Evolutionary conservation across 2,113 vertebrate species (phyloP).

Genomic region (Macaca nemestrina): DNA sequence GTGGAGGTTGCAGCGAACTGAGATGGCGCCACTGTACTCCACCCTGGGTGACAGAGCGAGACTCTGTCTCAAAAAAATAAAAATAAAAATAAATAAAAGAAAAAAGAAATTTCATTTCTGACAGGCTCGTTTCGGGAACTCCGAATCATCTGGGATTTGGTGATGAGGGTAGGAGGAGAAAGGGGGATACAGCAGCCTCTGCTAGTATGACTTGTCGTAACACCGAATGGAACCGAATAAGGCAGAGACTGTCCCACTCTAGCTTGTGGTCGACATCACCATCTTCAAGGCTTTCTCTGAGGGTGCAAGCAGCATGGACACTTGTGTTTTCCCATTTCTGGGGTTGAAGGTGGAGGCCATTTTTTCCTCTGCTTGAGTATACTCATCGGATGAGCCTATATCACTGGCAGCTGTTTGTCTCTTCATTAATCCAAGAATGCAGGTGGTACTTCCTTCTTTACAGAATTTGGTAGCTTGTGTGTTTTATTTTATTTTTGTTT

Average conservation of each 20-base stretch:
- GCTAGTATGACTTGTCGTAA: neutral
- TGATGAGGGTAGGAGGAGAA: neutral
- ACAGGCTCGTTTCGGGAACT: conserved; percentile 9
- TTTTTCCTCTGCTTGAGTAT: neutral
- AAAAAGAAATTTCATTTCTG: neutral
- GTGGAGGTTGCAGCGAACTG: too few species aligned
- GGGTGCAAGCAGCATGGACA: neutral
- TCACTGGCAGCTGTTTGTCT: neutral
- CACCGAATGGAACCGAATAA: neutral
- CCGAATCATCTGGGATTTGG: conserved; percentile 8
- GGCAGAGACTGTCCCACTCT: neutral
- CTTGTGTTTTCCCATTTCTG: neutral
- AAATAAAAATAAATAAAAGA: too few species aligned
- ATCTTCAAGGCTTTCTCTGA: neutral
- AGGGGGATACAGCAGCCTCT: neutral
- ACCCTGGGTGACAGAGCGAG: too few species aligned
- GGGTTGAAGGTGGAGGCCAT: neutral
- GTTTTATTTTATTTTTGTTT: neutral
- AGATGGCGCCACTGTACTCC: too few species aligned
- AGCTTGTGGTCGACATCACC: neutral
- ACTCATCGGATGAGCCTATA: too few species aligned
- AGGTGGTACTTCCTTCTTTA: neutral
- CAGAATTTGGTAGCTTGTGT: neutral
- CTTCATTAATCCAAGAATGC: neutral
- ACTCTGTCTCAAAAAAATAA: too few species aligned